A percentile compares a stretch with the other conserved stretches of the same genome.
Evolutionary conservation across 2,797 vertebrate species (phyloP).

Genomic region (Odontamblyopus lacepedii): DNA sequence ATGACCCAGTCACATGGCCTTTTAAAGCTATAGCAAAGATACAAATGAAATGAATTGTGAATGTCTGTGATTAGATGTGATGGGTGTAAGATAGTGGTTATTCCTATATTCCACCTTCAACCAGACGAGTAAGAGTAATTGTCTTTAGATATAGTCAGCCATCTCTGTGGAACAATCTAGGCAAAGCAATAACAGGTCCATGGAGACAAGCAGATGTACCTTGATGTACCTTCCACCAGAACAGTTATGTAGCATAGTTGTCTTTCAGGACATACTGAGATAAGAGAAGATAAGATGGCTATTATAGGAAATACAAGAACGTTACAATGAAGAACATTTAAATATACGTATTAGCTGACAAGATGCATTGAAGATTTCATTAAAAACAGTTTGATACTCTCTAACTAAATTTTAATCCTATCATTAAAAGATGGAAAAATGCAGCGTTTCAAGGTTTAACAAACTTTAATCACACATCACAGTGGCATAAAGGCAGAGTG

Average conservation of each 20-base stretch:
- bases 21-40: too few relatives aligned
- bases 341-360: background rate
- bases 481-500: constrained; percentile 32
- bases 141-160: too few relatives aligned
- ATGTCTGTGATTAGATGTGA: too few relatives aligned
- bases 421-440: constrained; percentile 31
- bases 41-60: too few relatives aligned
- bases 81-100: too few relatives aligned
- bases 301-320: too few relatives aligned
- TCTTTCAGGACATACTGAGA: background rate
- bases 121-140: too few relatives aligned
- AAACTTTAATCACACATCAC: constrained; percentile 32
- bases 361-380: background rate
- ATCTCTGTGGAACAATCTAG: background rate
- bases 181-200: background rate
- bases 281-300: too few relatives aligned
- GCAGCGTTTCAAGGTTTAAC: constrained; percentile 46
- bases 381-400: background rate
- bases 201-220: background rate
- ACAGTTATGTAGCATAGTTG: background rate
- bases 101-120: too few relatives aligned
- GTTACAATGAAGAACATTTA: too few relatives aligned
- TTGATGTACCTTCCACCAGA: background rate
- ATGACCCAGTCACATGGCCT: too few relatives aligned
- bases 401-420: constrained; percentile 25